Evolutionary conservation across 2,797 vertebrate species (phyloP).

Genomic region (Merluccius polli): DNA sequence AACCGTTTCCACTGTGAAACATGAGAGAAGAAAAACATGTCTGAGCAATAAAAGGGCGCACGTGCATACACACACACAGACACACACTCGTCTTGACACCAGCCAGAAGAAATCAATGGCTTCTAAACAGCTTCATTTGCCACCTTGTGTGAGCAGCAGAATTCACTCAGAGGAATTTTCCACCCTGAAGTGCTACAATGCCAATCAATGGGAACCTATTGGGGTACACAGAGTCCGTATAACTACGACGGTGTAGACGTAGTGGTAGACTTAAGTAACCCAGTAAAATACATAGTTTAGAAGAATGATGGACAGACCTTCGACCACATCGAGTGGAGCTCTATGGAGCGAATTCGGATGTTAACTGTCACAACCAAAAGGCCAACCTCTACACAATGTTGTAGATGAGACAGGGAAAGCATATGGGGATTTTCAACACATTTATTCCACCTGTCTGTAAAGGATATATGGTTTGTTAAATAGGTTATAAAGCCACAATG

Average conservation of each 20-base stretch:
- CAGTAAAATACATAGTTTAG: too few relatives aligned
- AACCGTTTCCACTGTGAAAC: slow-evolving; percentile 9
- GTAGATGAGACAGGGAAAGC: too few relatives aligned
- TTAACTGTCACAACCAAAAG: too few relatives aligned
- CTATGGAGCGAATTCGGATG: too few relatives aligned
- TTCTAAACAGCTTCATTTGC: slow-evolving; percentile 28
- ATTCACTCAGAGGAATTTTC: slow-evolving; percentile 25
- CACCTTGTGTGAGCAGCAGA: slow-evolving; percentile 31
- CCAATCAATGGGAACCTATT: slow-evolving; percentile 30
- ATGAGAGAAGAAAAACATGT: not conserved
- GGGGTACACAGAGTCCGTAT: slow-evolving; percentile 9
- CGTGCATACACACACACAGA: not conserved
- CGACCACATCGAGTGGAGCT: too few relatives aligned
- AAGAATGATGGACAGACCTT: too few relatives aligned
- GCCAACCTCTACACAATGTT: too few relatives aligned
- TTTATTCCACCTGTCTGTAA: too few relatives aligned
- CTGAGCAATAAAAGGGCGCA: not conserved
- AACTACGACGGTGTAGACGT: not conserved
- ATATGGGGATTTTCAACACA: too few relatives aligned
- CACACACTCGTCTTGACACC: not conserved
- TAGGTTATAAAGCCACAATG: too few relatives aligned
- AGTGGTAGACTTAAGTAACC: not conserved
- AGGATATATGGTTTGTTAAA: too few relatives aligned
- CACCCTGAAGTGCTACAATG: not conserved
- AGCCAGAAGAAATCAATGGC: slow-evolving; percentile 32